phyloP scores from a whole-genome alignment of 2,113 vertebrate species.

The Perca schrenkii region DNA sequence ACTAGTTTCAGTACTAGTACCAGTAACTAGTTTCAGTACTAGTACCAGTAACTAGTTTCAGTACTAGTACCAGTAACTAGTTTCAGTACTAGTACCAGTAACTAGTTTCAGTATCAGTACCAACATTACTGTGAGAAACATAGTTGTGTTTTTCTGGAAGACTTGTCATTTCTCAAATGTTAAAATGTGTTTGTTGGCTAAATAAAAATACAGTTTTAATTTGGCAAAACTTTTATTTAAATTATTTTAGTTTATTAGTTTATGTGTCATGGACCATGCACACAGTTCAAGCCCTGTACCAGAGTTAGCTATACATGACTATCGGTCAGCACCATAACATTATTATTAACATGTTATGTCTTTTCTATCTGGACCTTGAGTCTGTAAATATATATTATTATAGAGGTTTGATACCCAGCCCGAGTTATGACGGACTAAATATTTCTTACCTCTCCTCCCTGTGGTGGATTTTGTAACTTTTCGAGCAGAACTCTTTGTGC shows the following conservation, averaged over 20 bases:
- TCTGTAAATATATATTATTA: too few relatives aligned
- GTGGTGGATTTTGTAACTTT: background rate
- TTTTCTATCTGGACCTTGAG: too few relatives aligned
- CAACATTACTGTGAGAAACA: background rate
- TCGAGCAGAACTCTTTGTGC: slow-evolving; percentile 39
- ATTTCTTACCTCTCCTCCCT: background rate
- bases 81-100: too few relatives aligned
- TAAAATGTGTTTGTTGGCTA: background rate
- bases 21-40: too few relatives aligned
- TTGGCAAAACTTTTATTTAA: background rate
- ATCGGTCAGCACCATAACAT: background rate
- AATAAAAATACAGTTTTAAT: background rate
- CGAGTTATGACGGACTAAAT: background rate
- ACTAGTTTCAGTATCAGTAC: background rate
- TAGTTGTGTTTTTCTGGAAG: background rate
- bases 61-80: too few relatives aligned
- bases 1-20: too few relatives aligned
- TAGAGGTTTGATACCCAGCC: background rate
- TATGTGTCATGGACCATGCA: too few relatives aligned
- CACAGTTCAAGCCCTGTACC: too few relatives aligned
- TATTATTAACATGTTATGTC: too few relatives aligned
- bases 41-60: too few relatives aligned
- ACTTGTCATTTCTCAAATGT: background rate
- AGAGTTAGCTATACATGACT: too few relatives aligned
- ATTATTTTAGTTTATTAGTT: too few relatives aligned